These are phyloP conservation scores for Aethina tumida DNA, from an alignment of 1,140 invertebrate genomes.

Conservation along the genomic window DNA sequence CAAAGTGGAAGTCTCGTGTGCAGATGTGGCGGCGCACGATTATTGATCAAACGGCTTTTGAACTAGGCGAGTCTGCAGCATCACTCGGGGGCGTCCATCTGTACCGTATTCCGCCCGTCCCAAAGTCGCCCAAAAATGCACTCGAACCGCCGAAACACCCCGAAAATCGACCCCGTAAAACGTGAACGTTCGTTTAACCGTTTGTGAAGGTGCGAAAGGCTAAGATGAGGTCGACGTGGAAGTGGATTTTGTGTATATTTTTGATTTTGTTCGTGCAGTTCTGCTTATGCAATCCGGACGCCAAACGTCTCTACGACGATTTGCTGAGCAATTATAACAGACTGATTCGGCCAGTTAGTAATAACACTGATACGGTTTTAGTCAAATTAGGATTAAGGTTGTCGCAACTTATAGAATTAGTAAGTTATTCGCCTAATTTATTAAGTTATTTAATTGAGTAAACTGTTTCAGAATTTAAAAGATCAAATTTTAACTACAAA, in stretches of 20 bases:
- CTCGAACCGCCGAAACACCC: too few species aligned
- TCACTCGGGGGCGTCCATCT: too few species aligned
- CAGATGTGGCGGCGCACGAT: too few species aligned
- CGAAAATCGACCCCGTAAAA: too few species aligned
- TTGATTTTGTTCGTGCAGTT: slow-evolving; percentile 13
- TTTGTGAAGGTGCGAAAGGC: too few species aligned
- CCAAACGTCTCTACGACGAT: slow-evolving; percentile 89
- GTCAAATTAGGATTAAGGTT: slow-evolving; percentile 86
- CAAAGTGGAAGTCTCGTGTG: too few species aligned
- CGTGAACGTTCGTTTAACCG: too few species aligned
- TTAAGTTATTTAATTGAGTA: neutral
- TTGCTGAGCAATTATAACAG: slow-evolving; percentile 94
- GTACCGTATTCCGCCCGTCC: too few species aligned
- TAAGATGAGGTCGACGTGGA: too few species aligned
- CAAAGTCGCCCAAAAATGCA: too few species aligned
- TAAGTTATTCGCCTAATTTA: slow-evolving; percentile 38
- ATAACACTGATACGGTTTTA: slow-evolving; percentile 86
- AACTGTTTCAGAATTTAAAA: slow-evolving; percentile 76
- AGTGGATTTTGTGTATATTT: slow-evolving; percentile 10
- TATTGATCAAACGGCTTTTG: too few species aligned
- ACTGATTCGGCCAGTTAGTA: slow-evolving; percentile 84
- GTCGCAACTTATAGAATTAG: slow-evolving; percentile 92
- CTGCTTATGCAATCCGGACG: slow-evolving; percentile 62
- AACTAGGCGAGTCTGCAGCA: too few species aligned
- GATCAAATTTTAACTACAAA: slow-evolving; percentile 95